Conservation (phyloP, 2,113 vertebrate genomes). For the Megatriorchis doriae region DNA sequence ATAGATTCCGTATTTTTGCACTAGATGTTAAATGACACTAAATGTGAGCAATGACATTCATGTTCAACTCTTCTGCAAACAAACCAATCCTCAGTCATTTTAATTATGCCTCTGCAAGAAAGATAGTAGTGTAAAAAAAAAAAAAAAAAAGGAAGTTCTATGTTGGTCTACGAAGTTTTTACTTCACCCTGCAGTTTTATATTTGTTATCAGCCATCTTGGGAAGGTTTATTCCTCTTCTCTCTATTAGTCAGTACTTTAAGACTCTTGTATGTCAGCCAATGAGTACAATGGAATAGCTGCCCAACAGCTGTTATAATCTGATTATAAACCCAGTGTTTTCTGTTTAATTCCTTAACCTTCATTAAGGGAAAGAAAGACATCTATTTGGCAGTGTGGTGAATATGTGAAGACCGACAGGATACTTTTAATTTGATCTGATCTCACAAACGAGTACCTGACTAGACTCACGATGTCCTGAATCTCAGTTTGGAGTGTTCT, state of each 20-base stretch:
- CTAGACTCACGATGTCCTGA: not conserved
- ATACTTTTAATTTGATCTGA: not conserved
- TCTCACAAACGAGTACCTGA: not conserved
- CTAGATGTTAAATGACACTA: not conserved
- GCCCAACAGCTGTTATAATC: not conserved
- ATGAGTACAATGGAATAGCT: not conserved
- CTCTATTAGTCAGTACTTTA: not conserved
- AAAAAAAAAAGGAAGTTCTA: not conserved
- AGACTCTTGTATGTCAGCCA: not conserved
- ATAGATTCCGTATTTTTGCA: not conserved
- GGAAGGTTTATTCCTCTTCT: not conserved
- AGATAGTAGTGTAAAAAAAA: not conserved
- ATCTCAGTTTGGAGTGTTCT: not conserved
- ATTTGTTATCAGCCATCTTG: not conserved
- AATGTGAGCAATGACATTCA: not conserved
- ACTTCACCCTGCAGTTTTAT: not conserved
- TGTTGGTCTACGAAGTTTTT: not conserved
- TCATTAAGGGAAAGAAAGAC: not conserved
- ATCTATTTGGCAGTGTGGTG: not conserved
- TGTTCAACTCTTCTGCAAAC: not conserved
- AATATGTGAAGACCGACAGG: not conserved
- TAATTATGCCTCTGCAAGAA: not conserved
- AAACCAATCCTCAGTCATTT: not conserved
- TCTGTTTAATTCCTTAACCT: not conserved
- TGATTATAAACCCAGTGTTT: not conserved